phyloP scores from a whole-genome alignment of 1,140 invertebrate genomes.

The Euwallacea fornicatus region DNA sequence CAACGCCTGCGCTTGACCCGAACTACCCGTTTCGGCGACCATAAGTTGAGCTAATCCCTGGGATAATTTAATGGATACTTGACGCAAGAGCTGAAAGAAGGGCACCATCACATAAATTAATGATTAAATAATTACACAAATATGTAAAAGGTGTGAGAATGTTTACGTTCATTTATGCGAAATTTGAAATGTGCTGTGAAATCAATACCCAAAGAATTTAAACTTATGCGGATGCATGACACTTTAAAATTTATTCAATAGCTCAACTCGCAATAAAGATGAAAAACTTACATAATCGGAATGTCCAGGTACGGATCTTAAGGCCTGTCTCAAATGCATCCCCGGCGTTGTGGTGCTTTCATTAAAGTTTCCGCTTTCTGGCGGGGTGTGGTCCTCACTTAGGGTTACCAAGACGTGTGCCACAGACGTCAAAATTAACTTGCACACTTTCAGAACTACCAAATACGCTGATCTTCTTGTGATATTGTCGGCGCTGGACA shows the following conservation, averaged over 20 bases:
- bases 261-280: too few relatives aligned
- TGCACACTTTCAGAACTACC: slow-evolving; percentile 84
- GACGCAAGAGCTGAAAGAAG: slow-evolving; percentile 61
- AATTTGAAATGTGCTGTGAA: too few relatives aligned
- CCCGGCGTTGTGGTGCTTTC: slow-evolving; percentile 57
- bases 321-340: slow-evolving; percentile 69
- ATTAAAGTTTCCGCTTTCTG: slow-evolving; percentile 51
- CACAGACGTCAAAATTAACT: slow-evolving; percentile 84
- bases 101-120: not conserved
- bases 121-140: too few relatives aligned
- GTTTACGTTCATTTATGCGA: too few relatives aligned
- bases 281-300: slow-evolving; percentile 56
- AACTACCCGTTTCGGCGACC: slow-evolving; percentile 46
- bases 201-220: too few relatives aligned
- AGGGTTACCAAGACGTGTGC: slow-evolving; percentile 73
- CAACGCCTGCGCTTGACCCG: slow-evolving; percentile 48
- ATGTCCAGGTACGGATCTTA: slow-evolving; percentile 70
- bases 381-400: slow-evolving; percentile 59
- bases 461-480: slow-evolving; percentile 85
- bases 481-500: slow-evolving; percentile 75
- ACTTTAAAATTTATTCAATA: too few relatives aligned
- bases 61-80: slow-evolving; percentile 75
- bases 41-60: slow-evolving; percentile 66
- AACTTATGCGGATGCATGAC: not conserved
- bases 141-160: too few relatives aligned